A percentile compares a stretch with the other conserved stretches of the same genome.
Evolutionary conservation across 1,140 invertebrate genomes (phyloP).

Genomic region (Limonius californicus): DNA sequence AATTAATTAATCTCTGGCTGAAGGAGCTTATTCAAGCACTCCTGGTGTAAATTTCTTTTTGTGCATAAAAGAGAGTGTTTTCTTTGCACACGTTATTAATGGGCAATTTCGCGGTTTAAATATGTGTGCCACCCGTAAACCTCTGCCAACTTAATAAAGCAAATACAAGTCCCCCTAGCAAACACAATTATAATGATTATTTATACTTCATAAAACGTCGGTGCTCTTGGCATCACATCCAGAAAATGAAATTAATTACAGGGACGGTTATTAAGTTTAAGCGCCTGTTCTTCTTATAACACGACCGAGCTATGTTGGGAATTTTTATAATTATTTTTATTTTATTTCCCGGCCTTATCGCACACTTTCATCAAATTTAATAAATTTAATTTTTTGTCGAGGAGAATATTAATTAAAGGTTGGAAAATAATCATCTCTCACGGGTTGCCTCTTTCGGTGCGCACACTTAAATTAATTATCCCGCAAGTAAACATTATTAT

Average conservation of each 20-base stretch:
- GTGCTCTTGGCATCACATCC: background rate
- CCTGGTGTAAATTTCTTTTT: too few species aligned
- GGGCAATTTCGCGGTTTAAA: constrained; percentile 26
- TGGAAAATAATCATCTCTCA: background rate
- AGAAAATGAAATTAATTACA: constrained; percentile 8
- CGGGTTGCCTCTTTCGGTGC: background rate
- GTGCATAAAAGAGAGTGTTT: constrained; percentile 17
- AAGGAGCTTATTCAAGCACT: too few species aligned
- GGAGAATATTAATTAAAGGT: background rate
- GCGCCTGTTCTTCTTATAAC: background rate
- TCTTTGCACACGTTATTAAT: constrained; percentile 23
- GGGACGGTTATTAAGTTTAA: constrained; percentile 7
- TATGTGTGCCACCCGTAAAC: constrained; percentile 23
- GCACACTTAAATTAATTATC: background rate
- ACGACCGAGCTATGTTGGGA: background rate
- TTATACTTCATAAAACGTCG: constrained; percentile 13
- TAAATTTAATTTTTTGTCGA: background rate
- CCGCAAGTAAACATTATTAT: too few species aligned
- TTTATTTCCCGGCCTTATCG: background rate
- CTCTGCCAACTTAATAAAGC: constrained; percentile 4
- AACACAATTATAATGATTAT: constrained; percentile 14
- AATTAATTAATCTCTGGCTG: too few species aligned
- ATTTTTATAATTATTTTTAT: constrained; percentile 6
- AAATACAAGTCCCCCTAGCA: background rate
- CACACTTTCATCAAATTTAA: background rate